Evolutionary conservation across 2,888 invertebrate genomes (phyloP).

Genomic region (Drosophila parthenogenetica): DNA sequence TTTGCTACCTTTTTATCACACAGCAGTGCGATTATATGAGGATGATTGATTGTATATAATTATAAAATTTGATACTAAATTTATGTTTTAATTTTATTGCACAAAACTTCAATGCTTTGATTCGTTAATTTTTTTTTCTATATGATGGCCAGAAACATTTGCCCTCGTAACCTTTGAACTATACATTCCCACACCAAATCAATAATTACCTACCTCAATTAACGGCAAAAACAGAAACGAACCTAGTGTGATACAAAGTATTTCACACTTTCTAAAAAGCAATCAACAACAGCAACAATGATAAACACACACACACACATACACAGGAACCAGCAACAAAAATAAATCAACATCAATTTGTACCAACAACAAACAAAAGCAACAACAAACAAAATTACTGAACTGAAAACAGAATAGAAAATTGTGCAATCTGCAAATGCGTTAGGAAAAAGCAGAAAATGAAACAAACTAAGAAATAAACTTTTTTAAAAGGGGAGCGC

Average conservation of each 20-base stretch:
- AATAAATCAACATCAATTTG: conserved; percentile 78
- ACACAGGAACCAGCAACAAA: conserved; percentile 32
- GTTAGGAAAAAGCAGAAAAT: conserved; percentile 43
- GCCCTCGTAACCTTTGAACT: conserved; percentile 27
- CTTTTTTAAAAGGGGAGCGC: conserved; percentile 49
- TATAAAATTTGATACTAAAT: not conserved
- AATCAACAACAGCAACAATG: conserved; percentile 58
- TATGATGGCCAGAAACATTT: not conserved
- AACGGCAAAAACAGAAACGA: conserved; percentile 31
- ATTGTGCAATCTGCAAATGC: conserved; percentile 75
- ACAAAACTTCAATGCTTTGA: not conserved
- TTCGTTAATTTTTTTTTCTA: not conserved
- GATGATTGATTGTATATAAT: not conserved
- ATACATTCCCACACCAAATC: conserved; percentile 47
- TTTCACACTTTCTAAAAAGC: conserved; percentile 74
- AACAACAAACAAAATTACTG: conserved; percentile 42
- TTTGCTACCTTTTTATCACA: conserved; percentile 15
- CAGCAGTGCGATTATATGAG: not conserved
- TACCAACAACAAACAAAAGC: conserved; percentile 53
- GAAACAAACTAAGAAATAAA: conserved; percentile 31
- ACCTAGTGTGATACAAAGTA: conserved; percentile 33
- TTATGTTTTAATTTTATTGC: not conserved
- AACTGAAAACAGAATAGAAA: conserved; percentile 55
- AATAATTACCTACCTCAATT: conserved; percentile 74
- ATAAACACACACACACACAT: conserved; percentile 26